Percentiles rank a stretch among this genome's conserved stretches.
Evolutionary conservation across 2,797 vertebrate genomes (phyloP).

Genomic region (Danio kyathit): DNA sequence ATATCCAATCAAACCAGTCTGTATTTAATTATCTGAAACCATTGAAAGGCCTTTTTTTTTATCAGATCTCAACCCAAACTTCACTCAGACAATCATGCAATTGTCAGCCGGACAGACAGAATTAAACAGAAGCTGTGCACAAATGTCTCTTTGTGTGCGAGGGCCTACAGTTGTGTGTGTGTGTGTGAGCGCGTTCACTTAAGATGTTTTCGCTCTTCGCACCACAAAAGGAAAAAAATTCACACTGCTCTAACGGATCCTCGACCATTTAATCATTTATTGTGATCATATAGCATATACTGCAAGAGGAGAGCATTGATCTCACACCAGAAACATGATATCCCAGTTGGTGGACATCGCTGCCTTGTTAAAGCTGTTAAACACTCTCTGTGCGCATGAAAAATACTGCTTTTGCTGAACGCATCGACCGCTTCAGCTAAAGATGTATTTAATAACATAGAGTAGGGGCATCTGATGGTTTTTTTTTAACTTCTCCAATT

Average conservation of each 20-base stretch:
- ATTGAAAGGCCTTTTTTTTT: conserved; percentile 46
- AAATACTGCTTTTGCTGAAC: background rate
- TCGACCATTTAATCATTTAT: background rate
- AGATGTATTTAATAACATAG: background rate
- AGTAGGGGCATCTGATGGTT: background rate
- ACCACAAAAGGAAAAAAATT: conserved; percentile 41
- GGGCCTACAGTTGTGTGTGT: conserved; percentile 43
- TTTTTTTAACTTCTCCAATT: background rate
- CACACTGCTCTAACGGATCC: conserved; percentile 41
- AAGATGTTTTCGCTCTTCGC: background rate
- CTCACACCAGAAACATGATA: conserved; percentile 33
- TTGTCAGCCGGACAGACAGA: conserved; percentile 51
- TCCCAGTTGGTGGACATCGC: conserved; percentile 41
- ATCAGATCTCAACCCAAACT: conserved; percentile 50
- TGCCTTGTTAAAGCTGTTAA: conserved; percentile 7
- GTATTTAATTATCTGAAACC: conserved; percentile 13
- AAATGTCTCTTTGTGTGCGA: conserved; percentile 48
- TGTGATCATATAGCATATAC: conserved; percentile 24
- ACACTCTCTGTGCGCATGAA: background rate
- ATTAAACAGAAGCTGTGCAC: conserved; percentile 53
- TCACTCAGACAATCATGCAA: conserved; percentile 50
- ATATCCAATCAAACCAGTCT: background rate
- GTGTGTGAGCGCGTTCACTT: conserved; percentile 5
- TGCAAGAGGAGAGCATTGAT: conserved; percentile 48
- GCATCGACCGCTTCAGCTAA: background rate